phyloP scores from a whole-genome alignment of 2,113 vertebrate genomes.

The Elephas maximus region DNA sequence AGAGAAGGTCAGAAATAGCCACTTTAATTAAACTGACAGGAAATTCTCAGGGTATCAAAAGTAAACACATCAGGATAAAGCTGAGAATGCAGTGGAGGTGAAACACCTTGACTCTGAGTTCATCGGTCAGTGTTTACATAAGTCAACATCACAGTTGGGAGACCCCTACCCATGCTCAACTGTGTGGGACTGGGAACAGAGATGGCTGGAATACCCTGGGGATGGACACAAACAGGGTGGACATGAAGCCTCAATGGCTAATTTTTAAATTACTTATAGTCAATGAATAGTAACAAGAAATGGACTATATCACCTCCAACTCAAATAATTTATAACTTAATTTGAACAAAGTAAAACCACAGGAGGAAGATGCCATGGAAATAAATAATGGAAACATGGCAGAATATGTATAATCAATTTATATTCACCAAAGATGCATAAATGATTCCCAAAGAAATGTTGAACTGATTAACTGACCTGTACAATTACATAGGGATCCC shows the following conservation, averaged over 20 bases:
- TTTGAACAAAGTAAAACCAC: neutral
- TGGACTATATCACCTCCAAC: neutral
- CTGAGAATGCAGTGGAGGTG: neutral
- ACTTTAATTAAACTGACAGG: neutral
- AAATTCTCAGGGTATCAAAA: slow-evolving; percentile 14
- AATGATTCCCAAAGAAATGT: neutral
- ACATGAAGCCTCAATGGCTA: neutral
- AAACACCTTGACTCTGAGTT: neutral
- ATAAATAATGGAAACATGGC: neutral
- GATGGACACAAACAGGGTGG: neutral
- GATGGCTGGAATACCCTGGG: neutral
- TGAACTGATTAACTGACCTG: neutral
- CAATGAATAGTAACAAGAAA: neutral
- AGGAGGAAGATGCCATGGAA: neutral
- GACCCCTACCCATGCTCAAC: neutral
- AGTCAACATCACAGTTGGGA: neutral
- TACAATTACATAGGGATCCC: neutral
- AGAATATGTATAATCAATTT: neutral
- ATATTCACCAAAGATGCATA: neutral
- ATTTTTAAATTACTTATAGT: neutral
- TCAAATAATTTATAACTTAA: neutral
- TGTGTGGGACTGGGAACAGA: neutral
- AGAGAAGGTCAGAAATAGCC: slow-evolving; percentile 38
- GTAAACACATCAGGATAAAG: slow-evolving; percentile 23
- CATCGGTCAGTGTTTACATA: neutral